Base-by-base conservation (phyloP, 2,113 vertebrate genomes). In the Catharus bicknelli region DNA sequence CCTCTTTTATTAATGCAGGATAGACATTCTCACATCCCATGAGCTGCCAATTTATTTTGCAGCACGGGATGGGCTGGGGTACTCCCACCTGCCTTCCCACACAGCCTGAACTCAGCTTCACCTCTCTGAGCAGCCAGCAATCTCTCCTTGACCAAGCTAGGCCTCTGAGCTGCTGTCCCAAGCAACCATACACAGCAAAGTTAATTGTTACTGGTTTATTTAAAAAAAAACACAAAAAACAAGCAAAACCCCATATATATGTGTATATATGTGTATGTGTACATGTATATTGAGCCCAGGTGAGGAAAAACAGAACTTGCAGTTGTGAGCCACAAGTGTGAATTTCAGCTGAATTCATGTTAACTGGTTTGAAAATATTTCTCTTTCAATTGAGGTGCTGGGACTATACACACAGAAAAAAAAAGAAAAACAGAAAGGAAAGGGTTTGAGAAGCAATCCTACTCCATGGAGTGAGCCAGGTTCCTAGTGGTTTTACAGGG, bases 61-160 rank as follows among this genome's bases (percentile, higher is more conserved):
- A 36, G 42, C 0, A 1, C 0, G 1, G 0, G 1, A 72, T 36
- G 73, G 27, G 30, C 48, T 93, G 72, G 21, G 36, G 38, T 80
- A 69, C 58, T 89, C 55, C 42, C 29, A 62, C 58, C 78, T 83
- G 78, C 34, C 57, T 79, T 93, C 36, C 59, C 5, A 3, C 27
- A 19, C 43, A 85, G 27, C 50, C 64, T 91, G 90, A 91, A 87
- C 74, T 87, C 25, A 5, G 34, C 36, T 88, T 94, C 78, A 76
- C 48, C 51, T 87, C 70, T 58, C 47, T 10, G 5, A 67, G 45
- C 58, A 72, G 11, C 45, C 68, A 78, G 21, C 5, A 77, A 74
- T 34, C 29, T 19, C 32, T 81, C 15, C 18, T 53, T 26, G 30
- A 36, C 38, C 43, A 83, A 75, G 27, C 19, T 74, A 85, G n/a